phyloP scores from a whole-genome alignment of 2,113 vertebrate species.

The Hassar affinis region DNA sequence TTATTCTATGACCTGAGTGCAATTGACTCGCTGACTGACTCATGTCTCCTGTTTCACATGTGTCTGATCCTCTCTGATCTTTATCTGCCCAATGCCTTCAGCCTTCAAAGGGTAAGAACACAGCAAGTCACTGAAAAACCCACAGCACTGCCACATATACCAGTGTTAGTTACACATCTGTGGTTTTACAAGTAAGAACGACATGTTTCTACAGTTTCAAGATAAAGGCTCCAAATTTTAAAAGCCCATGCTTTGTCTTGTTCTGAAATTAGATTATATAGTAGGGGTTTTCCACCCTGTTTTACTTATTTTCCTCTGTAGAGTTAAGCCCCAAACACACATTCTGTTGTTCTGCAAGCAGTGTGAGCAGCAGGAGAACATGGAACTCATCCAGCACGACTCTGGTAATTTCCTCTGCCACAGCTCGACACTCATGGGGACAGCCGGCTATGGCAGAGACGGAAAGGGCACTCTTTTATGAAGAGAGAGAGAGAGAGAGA shows the following conservation, averaged over 20 bases:
- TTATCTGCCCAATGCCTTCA: not conserved
- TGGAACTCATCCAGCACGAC: conserved; percentile 67
- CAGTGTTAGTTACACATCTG: conserved; percentile 17
- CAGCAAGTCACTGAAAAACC: not conserved
- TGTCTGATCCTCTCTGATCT: conserved; percentile 33
- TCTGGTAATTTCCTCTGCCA: conserved; percentile 68
- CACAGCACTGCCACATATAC: not conserved
- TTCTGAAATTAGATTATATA: not conserved
- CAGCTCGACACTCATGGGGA: conserved; percentile 62
- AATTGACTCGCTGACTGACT: not conserved
- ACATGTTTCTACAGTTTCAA: not conserved
- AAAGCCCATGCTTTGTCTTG: conserved; percentile 5
- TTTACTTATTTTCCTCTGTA: conserved; percentile 18
- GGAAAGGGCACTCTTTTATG: not conserved
- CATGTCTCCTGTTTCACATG: conserved; percentile 11
- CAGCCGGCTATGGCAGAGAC: conserved; percentile 3
- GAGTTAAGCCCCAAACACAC: conserved; percentile 15
- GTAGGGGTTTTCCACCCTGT: not conserved
- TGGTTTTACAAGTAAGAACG: not conserved
- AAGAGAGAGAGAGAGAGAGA: not conserved
- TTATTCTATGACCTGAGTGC: conserved; percentile 44
- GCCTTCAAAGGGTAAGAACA: not conserved
- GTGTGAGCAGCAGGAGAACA: conserved; percentile 54
- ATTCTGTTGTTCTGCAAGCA: conserved; percentile 21
- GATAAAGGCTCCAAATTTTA: not conserved